Base-by-base conservation (phyloP, 2,797 vertebrate species). In the Sebastes jordani region DNA sequence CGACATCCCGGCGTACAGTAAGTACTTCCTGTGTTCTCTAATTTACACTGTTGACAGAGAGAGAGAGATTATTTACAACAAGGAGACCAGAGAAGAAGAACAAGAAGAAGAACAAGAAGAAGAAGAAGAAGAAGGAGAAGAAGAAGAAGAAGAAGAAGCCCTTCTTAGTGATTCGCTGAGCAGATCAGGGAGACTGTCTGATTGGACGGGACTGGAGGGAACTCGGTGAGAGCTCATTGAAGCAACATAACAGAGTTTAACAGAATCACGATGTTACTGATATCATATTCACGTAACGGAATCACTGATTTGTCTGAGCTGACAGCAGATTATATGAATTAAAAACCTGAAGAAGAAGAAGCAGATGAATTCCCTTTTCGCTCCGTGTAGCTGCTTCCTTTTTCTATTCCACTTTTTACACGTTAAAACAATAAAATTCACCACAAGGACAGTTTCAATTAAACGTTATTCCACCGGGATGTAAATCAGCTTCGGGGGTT, bases 51-150 rank as follows among this genome's bases (percentile, higher is more conserved):
- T 70, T 59, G 61, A 88, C 54, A 72, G 66, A 81, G 18, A 85
- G 59, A 23, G 23, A 46, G 76, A 71, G n/a, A 22, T 11, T 88
- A 93, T 94, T 89, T 92, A 92, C 89, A 94, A 55, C 69, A n/a
- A 60, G 72, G n/a, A 80, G 80, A 80, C 62, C 76, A 86, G 78
- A 77, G 29, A 46, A 38, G 52, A 27, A 89, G 73, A 38, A 56
- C 59, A 55, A 42, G 58, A 38, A 66, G 27, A 60, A 75, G 42
- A 49, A 46, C 7, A 20, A 49, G 7, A 49, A n/a, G 34, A 49
- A 20, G 46, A 22, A 54, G 65, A 74, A 60, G 71, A 78, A 56
- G 75, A 55, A 42, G 58, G 29, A 66, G 18, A 20, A 49, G 7
- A 52, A n/a, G 34, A 52, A n/a, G 46, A 22, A 54, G 65, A 74